Conservation (phyloP, 2,888 invertebrate species). For the Pristionchus entomophagus region DNA sequence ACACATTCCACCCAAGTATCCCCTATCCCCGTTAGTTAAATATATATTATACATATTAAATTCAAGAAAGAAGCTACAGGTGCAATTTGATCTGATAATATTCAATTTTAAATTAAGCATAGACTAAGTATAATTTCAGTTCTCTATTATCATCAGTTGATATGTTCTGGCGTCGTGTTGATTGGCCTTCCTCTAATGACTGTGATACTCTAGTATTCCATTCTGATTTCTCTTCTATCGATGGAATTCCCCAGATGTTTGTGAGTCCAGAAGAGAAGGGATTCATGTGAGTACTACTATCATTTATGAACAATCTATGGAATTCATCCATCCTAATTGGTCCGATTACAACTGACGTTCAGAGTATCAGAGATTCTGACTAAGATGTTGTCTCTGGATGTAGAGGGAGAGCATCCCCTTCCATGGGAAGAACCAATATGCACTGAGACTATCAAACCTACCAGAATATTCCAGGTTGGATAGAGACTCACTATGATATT, state of each 20-base stretch:
- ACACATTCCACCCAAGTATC: conserved; percentile 46
- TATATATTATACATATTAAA: too few relatives aligned
- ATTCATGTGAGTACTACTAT: conserved; percentile 71
- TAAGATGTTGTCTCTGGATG: conserved; percentile 82
- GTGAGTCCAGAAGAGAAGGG: conserved; percentile 87
- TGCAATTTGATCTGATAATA: too few relatives aligned
- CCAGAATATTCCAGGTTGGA: background rate
- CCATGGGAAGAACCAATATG: conserved; percentile 88
- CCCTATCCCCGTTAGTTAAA: conserved; percentile 22
- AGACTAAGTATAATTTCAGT: background rate
- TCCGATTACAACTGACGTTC: conserved; percentile 51
- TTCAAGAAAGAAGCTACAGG: too few relatives aligned
- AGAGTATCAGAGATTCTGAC: conserved; percentile 80
- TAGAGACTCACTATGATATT: background rate
- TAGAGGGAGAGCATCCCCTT: conserved; percentile 82
- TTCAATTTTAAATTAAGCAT: too few relatives aligned
- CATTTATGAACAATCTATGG: background rate
- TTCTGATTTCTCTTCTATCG: conserved; percentile 57
- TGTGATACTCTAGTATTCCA: conserved; percentile 58
- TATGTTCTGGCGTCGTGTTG: conserved; percentile 60
- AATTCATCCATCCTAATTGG: background rate
- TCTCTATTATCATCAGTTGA: background rate
- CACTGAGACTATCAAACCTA: conserved; percentile 57
- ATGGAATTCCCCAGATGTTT: conserved; percentile 81
- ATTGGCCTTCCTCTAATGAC: conserved; percentile 64